A percentile compares a stretch with the other conserved stretches of the same genome.
Conservation (phyloP, 2,797 vertebrate genomes). For the Chelon labrosus region DNA sequence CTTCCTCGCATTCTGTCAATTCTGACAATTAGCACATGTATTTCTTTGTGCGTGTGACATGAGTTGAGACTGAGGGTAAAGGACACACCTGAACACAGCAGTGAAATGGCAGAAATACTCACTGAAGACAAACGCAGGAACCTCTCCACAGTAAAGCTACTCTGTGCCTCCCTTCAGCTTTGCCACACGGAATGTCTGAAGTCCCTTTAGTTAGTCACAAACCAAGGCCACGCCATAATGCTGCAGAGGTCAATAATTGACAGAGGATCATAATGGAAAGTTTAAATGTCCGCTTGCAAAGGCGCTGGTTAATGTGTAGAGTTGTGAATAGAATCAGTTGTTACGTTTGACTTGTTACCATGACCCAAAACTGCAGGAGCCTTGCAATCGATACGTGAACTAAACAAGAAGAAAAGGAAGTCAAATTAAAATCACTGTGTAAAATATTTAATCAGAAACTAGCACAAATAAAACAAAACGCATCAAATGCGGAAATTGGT, state of each 20-base stretch:
- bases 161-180: background rate
- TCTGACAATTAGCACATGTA: no score
- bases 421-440: background rate
- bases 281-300: constrained; percentile 62
- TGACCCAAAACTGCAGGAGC: background rate
- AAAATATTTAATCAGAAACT: no score
- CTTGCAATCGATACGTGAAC: background rate
- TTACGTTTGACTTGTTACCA: constrained; percentile 31
- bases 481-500: no score
- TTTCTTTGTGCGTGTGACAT: background rate
- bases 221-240: constrained; percentile 43
- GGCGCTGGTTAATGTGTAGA: constrained; percentile 75
- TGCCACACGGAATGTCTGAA: constrained; percentile 17
- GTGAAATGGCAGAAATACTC: background rate
- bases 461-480: no score
- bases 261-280: constrained; percentile 71
- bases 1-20: no score
- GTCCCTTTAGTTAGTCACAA: constrained; percentile 36
- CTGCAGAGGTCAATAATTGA: constrained; percentile 73
- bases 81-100: background rate
- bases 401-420: background rate
- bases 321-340: constrained; percentile 19
- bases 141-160: background rate
- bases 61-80: background rate
- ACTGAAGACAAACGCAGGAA: constrained; percentile 3